Evolutionary conservation across 2,888 invertebrate species (phyloP).

Genomic region (Drosophila paramelanica): DNA sequence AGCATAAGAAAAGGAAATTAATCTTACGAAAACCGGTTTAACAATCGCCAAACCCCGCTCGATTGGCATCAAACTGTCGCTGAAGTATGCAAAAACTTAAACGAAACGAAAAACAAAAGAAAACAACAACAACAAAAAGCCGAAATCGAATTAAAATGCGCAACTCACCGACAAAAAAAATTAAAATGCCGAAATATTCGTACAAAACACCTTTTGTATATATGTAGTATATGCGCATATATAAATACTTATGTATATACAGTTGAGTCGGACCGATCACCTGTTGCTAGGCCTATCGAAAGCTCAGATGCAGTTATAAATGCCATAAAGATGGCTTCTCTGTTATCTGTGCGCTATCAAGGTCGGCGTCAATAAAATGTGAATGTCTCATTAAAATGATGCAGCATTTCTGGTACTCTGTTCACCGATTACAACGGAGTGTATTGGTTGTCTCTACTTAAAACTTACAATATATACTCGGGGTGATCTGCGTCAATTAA

Average conservation of each 20-base stretch:
- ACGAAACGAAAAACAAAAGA: slow-evolving; percentile 1
- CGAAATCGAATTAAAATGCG: slow-evolving; percentile 15
- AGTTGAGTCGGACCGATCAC: background rate
- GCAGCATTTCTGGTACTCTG: slow-evolving; percentile 17
- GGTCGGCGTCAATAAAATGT: slow-evolving; percentile 38
- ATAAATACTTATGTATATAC: background rate
- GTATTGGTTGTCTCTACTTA: background rate
- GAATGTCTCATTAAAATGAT: slow-evolving; percentile 7
- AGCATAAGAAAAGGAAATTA: slow-evolving; percentile 32
- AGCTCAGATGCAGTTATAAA: slow-evolving; percentile 1
- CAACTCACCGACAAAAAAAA: slow-evolving; percentile 11
- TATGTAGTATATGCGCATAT: background rate
- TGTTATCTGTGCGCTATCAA: slow-evolving; percentile 40
- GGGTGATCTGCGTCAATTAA: too few relatives aligned
- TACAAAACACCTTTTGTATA: background rate
- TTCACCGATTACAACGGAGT: background rate
- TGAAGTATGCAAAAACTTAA: slow-evolving; percentile 18
- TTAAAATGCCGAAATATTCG: slow-evolving; percentile 1
- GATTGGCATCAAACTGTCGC: slow-evolving; percentile 1
- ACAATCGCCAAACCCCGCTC: slow-evolving; percentile 30
- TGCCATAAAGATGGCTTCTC: background rate
- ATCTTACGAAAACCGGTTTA: slow-evolving; percentile 41
- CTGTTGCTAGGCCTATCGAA: slow-evolving; percentile 32
- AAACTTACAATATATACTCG: too few relatives aligned
- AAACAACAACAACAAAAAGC: slow-evolving; percentile 5